Conservation (phyloP, 2,888 invertebrate species). For the Pterostichus madidus region DNA sequence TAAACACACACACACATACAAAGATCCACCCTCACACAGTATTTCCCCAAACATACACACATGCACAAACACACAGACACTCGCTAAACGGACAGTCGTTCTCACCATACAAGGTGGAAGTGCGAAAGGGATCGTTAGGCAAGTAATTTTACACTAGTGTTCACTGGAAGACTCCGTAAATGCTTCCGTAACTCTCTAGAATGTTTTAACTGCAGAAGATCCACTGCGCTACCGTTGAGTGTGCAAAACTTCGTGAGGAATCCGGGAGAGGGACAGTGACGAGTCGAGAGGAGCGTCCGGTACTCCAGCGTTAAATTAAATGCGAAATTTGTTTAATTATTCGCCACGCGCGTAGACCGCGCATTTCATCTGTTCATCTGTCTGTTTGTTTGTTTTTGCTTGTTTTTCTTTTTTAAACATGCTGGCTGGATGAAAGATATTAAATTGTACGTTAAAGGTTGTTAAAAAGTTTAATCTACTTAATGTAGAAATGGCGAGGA, state of each 20-base stretch:
- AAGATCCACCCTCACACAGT: background rate
- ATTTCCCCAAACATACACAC: background rate
- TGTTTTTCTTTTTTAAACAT: constrained; percentile 22
- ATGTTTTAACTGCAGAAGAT: background rate
- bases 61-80: constrained; percentile 14
- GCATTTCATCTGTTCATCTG: constrained; percentile 45
- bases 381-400: constrained; percentile 34
- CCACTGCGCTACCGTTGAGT: background rate
- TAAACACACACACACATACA: constrained; percentile 15
- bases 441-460: constrained; percentile 47
- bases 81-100: constrained; percentile 28
- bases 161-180: constrained; percentile 14
- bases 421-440: constrained; percentile 32
- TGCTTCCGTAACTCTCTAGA: background rate
- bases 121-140: constrained; percentile 57
- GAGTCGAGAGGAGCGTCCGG: constrained; percentile 37
- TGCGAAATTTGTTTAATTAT: constrained; percentile 64
- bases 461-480: constrained; percentile 54
- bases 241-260: background rate
- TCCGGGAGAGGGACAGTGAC: constrained; percentile 23
- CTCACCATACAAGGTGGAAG: constrained; percentile 37
- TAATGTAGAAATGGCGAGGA: constrained; percentile 25
- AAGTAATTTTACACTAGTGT: constrained; percentile 56
- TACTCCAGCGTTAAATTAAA: constrained; percentile 53
- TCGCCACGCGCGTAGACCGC: constrained; percentile 36